Percentiles rank a stretch among this genome's conserved stretches.
Conservation (phyloP, 2,797 vertebrate species). For the Phalloptychus januarius region DNA sequence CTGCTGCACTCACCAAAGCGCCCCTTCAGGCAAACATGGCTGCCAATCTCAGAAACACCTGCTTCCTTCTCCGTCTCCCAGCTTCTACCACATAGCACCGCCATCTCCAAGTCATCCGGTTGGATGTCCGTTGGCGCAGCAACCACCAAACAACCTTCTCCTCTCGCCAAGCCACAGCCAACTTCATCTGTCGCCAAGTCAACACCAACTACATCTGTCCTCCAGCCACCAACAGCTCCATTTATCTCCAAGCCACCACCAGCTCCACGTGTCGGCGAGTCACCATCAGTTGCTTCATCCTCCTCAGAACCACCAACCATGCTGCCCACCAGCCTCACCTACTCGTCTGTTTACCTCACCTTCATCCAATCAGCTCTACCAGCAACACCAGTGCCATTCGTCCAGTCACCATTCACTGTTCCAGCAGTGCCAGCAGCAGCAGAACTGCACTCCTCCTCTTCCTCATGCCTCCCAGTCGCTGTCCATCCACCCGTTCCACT, state of each 20-base stretch:
- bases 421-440: conserved; percentile 60
- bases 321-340: conserved; percentile 33
- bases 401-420: conserved; percentile 61
- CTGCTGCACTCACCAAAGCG: conserved; percentile 63
- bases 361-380: conserved; percentile 57
- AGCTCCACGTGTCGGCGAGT: conserved; percentile 39
- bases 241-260: conserved; percentile 48
- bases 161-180: conserved; percentile 65
- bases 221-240: conserved; percentile 53
- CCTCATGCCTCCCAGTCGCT: conserved; percentile 73
- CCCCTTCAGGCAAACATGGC: conserved; percentile 42
- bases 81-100: conserved; percentile 75
- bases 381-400: conserved; percentile 55
- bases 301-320: conserved; percentile 47
- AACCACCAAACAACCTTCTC: conserved; percentile 38
- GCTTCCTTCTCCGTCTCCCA: conserved; percentile 71
- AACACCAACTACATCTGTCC: conserved; percentile 40
- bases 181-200: conserved; percentile 48
- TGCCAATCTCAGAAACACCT: conserved; percentile 57
- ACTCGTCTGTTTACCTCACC: conserved; percentile 55
- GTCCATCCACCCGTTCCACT: conserved; percentile 73
- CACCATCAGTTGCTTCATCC: conserved; percentile 67
- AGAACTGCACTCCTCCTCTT: conserved; percentile 52
- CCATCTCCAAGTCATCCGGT: conserved; percentile 56
- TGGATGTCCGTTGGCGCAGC: conserved; percentile 41